Percentiles rank a stretch among this genome's conserved stretches.
Conservation (phyloP, 2,888 invertebrate genomes). For the Drosophila peninsularis region DNA sequence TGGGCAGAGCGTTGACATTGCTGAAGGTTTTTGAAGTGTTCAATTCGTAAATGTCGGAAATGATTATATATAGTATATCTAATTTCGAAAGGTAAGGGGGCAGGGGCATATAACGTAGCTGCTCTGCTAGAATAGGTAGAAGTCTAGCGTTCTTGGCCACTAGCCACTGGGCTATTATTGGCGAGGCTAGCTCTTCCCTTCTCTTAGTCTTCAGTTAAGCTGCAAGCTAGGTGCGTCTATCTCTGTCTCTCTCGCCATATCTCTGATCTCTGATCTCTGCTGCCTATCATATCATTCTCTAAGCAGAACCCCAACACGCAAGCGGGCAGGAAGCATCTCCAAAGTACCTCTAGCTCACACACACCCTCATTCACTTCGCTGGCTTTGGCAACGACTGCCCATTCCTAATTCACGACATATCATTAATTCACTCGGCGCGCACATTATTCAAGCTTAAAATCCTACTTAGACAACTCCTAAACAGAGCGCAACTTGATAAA, state of each 20-base stretch:
- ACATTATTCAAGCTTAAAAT: constrained; percentile 24
- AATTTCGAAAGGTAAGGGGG: too few species aligned
- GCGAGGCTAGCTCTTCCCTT: not conserved
- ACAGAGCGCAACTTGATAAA: constrained; percentile 73
- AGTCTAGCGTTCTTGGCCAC: too few species aligned
- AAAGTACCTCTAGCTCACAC: not conserved
- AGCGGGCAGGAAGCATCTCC: not conserved
- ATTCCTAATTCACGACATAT: constrained; percentile 7
- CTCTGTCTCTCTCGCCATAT: not conserved
- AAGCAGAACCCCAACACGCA: not conserved
- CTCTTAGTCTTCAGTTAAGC: too few species aligned
- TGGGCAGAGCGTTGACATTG: not conserved
- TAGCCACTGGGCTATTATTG: too few species aligned
- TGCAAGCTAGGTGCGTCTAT: too few species aligned
- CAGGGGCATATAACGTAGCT: not conserved
- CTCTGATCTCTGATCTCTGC: not conserved
- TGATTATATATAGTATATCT: not conserved
- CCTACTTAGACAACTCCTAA: constrained; percentile 37
- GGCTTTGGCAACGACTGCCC: not conserved
- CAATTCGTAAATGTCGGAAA: not conserved
- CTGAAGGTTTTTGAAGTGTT: not conserved
- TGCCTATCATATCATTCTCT: not conserved
- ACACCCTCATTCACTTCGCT: not conserved
- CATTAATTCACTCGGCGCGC: constrained; percentile 32
- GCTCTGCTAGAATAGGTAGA: too few species aligned